Percentiles rank a stretch among this genome's conserved stretches.
These are phyloP conservation scores for Pycnonotus jocosus DNA, from an alignment of 2,113 vertebrate species.

Conservation along the genomic window DNA sequence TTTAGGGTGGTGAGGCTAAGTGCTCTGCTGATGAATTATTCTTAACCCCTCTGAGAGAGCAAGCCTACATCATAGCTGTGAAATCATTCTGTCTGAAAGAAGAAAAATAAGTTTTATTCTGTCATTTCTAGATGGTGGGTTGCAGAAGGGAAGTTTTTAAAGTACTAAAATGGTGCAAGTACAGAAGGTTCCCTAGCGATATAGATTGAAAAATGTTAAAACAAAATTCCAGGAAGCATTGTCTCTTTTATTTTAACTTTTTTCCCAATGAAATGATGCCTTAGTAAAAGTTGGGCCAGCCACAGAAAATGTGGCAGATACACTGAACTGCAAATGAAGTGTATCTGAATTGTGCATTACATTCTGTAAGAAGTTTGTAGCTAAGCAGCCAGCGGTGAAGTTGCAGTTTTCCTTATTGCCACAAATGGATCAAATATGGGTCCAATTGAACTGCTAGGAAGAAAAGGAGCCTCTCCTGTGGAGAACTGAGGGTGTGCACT, in stretches of 20 bases:
- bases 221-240: not conserved
- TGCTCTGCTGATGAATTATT: slow-evolving; percentile 5
- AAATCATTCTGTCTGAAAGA: not conserved
- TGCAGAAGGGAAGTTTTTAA: not conserved
- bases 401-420: not conserved
- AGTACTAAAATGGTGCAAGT: not conserved
- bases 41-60: not conserved
- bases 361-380: not conserved
- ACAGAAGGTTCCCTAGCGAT: not conserved
- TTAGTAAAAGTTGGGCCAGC: not conserved
- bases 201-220: not conserved
- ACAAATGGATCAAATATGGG: not conserved
- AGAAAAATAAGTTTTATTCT: not conserved
- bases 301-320: not conserved
- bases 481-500: not conserved
- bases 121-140: not conserved
- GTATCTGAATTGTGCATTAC: not conserved
- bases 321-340: not conserved
- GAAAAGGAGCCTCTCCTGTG: not conserved
- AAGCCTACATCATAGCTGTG: not conserved
- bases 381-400: not conserved
- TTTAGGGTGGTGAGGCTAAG: not conserved
- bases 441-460: not conserved
- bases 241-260: not conserved
- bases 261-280: not conserved